Evolutionary conservation across 2,888 invertebrate species (phyloP), one percentile per base, ranked within the genome.

Genomic region (Parnassius smintheus): DNA sequence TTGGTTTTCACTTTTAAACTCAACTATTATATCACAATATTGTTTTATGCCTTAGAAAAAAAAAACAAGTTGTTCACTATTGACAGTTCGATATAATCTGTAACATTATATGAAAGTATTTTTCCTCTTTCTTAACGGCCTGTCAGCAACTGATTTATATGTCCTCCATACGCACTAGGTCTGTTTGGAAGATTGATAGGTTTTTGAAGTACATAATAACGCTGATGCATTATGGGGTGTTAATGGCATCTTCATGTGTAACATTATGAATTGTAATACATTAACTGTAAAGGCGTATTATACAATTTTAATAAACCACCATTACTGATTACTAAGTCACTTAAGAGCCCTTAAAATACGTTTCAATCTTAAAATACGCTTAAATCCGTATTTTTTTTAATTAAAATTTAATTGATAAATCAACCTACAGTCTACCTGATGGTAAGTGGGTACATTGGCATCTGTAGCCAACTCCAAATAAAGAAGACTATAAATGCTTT

Each of bases 151-250:
- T 22, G 46, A 56, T 56, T 56, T 56, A 56, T 56, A 25, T 3
- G 46, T n/a, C 12, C 46, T n/a, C 12, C 46, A 8, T 12, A 46
- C 7, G 45, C 25, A 35, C 22, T 44, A 51, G 11, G 9, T 41
- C 51, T 52, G n/a, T 59, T 46, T n/a, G 46, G 12, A 59, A 59
- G 59, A 59, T 59, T 25, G 25, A 59, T 52, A n/a, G 46, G 46
- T 46, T 12, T 46, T 11, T 8, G n/a, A 8, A 46, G 46, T 4
- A 46, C 46, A n/a, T 46, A 12, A 2, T 46, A 46, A 46, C n/a
- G 46, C n/a, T 4, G 46, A 46, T 7, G 46, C 12, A 1, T 46
- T 11, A 46, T 46, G 46, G 46, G n/a, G n/a, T 46, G 46, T 46
- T 46, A n/a, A 46, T 46, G n/a, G n/a, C 12, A n/a, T 46, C 46